Conservation (phyloP, 2,888 invertebrate genomes). For the Nemotelus nigrinus region DNA sequence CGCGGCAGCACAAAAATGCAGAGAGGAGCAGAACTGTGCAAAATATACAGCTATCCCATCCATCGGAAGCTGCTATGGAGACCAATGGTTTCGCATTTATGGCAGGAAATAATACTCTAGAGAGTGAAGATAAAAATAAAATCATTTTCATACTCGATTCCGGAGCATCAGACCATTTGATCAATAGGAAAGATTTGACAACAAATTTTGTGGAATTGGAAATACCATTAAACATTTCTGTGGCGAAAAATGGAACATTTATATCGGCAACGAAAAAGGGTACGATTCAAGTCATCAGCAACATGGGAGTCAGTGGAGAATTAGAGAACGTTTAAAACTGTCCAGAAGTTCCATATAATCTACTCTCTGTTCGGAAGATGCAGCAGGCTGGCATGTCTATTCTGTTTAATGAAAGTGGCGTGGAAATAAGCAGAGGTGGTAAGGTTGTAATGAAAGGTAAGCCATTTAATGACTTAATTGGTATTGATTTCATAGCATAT, state of each 20-base stretch:
- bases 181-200: no score
- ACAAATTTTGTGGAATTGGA: no score
- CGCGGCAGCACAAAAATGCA: no score
- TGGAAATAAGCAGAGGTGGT: no score
- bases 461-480: no score
- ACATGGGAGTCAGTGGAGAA: background rate
- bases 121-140: background rate
- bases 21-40: background rate
- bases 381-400: background rate
- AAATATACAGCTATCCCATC: background rate
- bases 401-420: background rate
- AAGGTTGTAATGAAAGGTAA: no score
- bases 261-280: no score
- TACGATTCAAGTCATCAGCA: no score
- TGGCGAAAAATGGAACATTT: no score
- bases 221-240: no score
- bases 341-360: conserved; percentile 13
- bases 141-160: conserved; percentile 26
- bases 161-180: conserved; percentile 52
- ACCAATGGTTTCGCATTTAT: conserved; percentile 27
- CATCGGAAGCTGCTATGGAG: conserved; percentile 4
- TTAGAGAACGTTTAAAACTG: background rate
- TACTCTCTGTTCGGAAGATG: background rate
- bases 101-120: background rate
- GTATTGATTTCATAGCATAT: no score